Evolutionary conservation across 1,140 invertebrate genomes (phyloP).

Genomic region (Riptortus pedestris): DNA sequence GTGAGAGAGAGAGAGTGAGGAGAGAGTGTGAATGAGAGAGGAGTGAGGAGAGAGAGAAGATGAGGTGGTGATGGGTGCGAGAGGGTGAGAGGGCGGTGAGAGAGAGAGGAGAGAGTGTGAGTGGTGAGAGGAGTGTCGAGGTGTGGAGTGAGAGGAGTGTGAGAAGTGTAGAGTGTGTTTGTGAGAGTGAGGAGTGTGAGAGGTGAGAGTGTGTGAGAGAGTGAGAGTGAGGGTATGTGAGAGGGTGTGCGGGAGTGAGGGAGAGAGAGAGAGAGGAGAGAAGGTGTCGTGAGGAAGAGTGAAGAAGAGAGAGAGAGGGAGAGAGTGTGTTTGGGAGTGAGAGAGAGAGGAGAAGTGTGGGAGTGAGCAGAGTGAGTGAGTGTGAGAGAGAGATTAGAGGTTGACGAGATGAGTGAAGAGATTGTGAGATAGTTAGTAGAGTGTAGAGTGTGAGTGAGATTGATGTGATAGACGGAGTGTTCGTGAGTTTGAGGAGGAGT

Average conservation of each 20-base stretch:
- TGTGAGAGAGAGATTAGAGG: conserved; percentile 14
- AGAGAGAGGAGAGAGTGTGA: conserved; percentile 14
- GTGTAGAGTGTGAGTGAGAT: conserved; percentile 11
- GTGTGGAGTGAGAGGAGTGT: not conserved
- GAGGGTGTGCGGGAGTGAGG: not conserved
- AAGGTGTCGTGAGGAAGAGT: too few species aligned
- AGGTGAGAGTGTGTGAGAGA: not conserved
- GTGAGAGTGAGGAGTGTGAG: not conserved
- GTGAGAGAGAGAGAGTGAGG: too few species aligned
- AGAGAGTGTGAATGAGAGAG: too few species aligned
- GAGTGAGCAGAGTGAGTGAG: conserved; percentile 13
- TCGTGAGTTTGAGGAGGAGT: conserved; percentile 3
- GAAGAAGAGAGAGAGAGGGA: conserved; percentile 16
- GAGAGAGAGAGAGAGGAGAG: not conserved
- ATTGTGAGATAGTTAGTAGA: conserved; percentile 1
- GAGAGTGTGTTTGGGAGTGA: too few species aligned
- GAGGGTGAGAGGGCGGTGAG: not conserved
- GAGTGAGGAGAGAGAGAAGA: too few species aligned
- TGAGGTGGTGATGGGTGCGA: too few species aligned
- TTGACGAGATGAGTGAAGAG: not conserved
- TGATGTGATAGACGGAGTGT: not conserved
- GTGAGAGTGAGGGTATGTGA: not conserved
- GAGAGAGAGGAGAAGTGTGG: too few species aligned
- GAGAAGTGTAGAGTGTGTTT: not conserved
- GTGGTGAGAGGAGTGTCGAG: not conserved